phyloP scores from a whole-genome alignment of 2,797 vertebrate genomes.

The Natrix natrix region DNA sequence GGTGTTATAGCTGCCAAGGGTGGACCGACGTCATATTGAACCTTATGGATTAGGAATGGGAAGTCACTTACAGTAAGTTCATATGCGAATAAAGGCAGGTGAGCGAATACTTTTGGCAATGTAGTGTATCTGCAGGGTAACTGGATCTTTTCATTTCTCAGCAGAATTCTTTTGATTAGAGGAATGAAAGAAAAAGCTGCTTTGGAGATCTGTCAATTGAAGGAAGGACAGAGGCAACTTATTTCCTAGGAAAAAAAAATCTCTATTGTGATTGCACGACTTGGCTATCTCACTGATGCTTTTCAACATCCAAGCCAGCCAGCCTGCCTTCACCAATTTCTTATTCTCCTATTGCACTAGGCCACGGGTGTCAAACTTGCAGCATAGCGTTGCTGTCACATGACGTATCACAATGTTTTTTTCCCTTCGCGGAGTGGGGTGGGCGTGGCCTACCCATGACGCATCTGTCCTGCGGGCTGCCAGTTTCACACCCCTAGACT shows the following conservation, averaged over 20 bases:
- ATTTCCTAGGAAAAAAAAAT: not conserved
- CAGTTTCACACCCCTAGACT: not conserved
- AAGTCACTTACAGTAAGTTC: too few relatives aligned
- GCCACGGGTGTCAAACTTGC: too few relatives aligned
- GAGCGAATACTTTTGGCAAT: too few relatives aligned
- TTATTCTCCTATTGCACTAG: not conserved
- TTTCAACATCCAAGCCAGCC: not conserved
- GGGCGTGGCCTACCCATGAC: too few relatives aligned
- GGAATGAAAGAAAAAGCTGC: not conserved
- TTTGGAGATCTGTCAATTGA: not conserved
- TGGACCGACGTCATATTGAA: too few relatives aligned
- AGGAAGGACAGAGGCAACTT: not conserved
- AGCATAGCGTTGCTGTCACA: too few relatives aligned
- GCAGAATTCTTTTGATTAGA: not conserved
- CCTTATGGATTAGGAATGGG: too few relatives aligned
- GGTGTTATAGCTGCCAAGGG: too few relatives aligned
- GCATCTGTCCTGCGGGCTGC: too few relatives aligned
- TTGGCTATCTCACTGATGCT: not conserved
- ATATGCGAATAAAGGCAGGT: too few relatives aligned
- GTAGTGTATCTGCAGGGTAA: not conserved
- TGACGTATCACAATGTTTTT: too few relatives aligned
- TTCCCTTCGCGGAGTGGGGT: too few relatives aligned
- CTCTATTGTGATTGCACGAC: not conserved
- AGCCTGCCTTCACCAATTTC: not conserved
- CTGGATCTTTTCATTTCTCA: not conserved